Conservation (phyloP, 2,888 invertebrate genomes). For the Leptinotarsa haldemani region DNA sequence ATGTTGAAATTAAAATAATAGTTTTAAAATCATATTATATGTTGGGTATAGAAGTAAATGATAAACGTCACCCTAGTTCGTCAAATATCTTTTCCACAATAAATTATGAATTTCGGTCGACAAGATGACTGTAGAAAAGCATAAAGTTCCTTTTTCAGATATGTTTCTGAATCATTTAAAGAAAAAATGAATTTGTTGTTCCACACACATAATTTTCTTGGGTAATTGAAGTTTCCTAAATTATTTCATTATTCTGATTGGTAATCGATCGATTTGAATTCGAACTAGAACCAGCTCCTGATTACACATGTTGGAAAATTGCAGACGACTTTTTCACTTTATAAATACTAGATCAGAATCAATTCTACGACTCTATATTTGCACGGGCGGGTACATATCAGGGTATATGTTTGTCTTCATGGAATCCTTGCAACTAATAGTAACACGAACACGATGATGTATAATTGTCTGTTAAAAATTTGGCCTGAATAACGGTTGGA, state of each 20-base stretch:
- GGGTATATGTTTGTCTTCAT: not conserved
- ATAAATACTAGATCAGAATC: constrained; percentile 22
- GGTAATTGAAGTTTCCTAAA: constrained; percentile 39
- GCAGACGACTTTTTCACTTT: constrained; percentile 23
- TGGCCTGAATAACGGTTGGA: no score
- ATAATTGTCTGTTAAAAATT: no score
- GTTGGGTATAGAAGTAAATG: no score
- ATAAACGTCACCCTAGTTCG: no score
- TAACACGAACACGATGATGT: no score
- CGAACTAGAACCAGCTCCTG: constrained; percentile 33
- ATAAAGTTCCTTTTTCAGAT: no score
- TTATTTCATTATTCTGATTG: constrained; percentile 44
- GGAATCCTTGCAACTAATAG: not conserved
- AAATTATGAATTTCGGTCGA: no score
- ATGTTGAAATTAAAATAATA: no score
- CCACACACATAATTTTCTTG: constrained; percentile 35
- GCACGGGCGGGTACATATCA: not conserved
- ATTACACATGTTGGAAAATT: constrained; percentile 43
- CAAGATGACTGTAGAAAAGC: no score
- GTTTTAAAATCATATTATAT: no score
- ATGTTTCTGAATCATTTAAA: no score
- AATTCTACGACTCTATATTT: constrained; percentile 29
- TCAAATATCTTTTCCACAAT: no score
- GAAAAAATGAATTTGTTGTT: constrained; percentile 33
- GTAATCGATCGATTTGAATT: constrained; percentile 44